A percentile compares a stretch with the other conserved stretches of the same genome.
Evolutionary conservation across 2,888 invertebrate species (phyloP).

Genomic region (Spodoptera exigua): DNA sequence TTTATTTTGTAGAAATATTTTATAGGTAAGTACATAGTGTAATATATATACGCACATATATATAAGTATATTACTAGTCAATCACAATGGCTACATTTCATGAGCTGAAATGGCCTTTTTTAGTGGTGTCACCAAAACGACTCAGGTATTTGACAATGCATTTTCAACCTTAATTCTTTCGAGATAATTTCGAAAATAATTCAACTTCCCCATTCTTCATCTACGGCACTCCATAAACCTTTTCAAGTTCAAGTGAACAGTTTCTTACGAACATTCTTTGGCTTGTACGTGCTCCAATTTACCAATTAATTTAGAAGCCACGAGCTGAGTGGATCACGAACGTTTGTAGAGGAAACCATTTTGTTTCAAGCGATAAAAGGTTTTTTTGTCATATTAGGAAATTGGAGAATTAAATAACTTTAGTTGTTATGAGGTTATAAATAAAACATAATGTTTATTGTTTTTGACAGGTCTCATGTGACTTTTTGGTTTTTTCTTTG

Average conservation of each 20-base stretch:
- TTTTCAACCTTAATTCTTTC: conserved; percentile 5
- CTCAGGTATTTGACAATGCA: background rate
- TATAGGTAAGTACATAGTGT: no score
- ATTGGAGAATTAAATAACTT: background rate
- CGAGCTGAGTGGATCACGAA: conserved; percentile 51
- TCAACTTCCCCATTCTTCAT: conserved; percentile 21
- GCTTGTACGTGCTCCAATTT: conserved; percentile 56
- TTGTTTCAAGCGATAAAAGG: conserved; percentile 28
- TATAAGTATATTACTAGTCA: no score
- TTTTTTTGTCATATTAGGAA: conserved; percentile 9
- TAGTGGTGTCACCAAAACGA: no score
- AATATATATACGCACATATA: no score
- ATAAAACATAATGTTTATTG: no score
- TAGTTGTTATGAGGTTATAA: no score
- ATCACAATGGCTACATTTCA: no score
- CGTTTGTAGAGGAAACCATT: conserved; percentile 28
- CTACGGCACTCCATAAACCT: conserved; percentile 41
- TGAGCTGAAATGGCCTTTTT: no score
- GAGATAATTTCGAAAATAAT: conserved; percentile 29
- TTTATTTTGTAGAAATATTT: no score
- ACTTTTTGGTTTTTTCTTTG: no score
- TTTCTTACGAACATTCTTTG: conserved; percentile 29
- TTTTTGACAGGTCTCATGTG: no score
- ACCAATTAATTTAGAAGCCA: conserved; percentile 46
- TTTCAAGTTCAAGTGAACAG: conserved; percentile 44